These are phyloP conservation scores for Conistra vaccinii DNA, from an alignment of 2,888 invertebrate species.

Conservation along the genomic window DNA sequence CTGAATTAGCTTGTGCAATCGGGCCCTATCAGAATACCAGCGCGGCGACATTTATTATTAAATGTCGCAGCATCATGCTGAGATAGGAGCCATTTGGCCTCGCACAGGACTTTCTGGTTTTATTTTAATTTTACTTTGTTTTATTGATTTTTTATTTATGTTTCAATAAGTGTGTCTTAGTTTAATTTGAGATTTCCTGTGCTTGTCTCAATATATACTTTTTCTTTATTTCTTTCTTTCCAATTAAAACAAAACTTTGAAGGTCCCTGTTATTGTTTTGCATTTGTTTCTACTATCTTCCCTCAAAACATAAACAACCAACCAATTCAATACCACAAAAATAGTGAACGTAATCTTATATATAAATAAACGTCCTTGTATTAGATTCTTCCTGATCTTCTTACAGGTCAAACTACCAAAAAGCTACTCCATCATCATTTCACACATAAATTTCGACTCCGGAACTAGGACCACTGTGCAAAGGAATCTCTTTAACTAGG, in stretches of 20 bases:
- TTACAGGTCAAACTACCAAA: constrained; percentile 57
- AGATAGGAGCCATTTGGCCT: no score
- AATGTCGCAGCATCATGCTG: no score
- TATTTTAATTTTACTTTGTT: no score
- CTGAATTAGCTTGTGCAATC: not conserved
- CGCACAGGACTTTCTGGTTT: no score
- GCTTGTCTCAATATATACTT: no score
- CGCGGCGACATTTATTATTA: no score
- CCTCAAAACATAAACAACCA: not conserved
- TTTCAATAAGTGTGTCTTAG: no score
- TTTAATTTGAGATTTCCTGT: no score
- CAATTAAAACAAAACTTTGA: no score
- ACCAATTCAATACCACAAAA: not conserved
- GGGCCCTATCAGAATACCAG: no score
- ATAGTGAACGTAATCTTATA: not conserved
- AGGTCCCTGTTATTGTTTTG: not conserved
- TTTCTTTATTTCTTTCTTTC: no score
- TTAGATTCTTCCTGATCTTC: constrained; percentile 37
- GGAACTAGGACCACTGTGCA: constrained; percentile 54
- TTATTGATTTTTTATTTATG: no score
- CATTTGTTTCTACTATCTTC: not conserved
- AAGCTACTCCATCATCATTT: constrained; percentile 56
- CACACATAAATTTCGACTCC: constrained; percentile 60
- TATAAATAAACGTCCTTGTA: constrained; percentile 22
- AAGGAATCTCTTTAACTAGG: constrained; percentile 57